A percentile compares a stretch with the other conserved stretches of the same genome.
Conservation (phyloP, 2,113 vertebrate species). For the Chloebia gouldiae region DNA sequence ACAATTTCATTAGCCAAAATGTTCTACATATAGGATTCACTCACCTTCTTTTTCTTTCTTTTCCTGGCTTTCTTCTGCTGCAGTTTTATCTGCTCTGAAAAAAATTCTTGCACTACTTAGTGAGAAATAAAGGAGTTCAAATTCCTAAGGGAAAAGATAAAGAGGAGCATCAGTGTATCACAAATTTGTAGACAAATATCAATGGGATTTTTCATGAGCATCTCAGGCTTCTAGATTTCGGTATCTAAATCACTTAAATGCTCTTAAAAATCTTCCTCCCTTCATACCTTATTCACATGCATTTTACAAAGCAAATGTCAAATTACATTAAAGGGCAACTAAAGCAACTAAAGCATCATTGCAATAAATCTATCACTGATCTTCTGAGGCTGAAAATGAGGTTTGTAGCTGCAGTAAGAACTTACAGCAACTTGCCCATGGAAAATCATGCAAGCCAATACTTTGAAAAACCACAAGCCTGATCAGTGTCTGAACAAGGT, state of each 20-base stretch:
- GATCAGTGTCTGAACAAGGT: background rate
- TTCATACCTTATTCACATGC: background rate
- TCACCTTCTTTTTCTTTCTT: conserved; percentile 92
- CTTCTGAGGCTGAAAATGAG: background rate
- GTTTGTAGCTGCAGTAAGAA: background rate
- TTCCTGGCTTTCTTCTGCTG: conserved; percentile 95
- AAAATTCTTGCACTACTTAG: conserved; percentile 97
- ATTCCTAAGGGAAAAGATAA: conserved; percentile 81
- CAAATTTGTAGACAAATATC: background rate
- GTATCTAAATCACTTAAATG: background rate
- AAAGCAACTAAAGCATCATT: background rate
- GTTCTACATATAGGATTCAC: background rate
- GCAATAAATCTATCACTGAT: background rate
- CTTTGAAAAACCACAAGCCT: background rate
- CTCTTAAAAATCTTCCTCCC: background rate
- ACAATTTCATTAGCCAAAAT: background rate
- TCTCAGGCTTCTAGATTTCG: background rate
- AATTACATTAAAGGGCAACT: background rate
- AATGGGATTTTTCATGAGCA: background rate
- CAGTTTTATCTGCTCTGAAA: conserved; percentile 97
- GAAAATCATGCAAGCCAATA: background rate
- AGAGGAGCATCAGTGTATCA: background rate
- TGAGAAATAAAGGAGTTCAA: conserved; percentile 97
- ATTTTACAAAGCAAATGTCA: background rate
- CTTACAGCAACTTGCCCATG: background rate